Percentiles rank a stretch among this genome's conserved stretches.
These are phyloP conservation scores for Melanotaenia nigrans DNA, from an alignment of 2,797 vertebrate genomes.

Conservation along the genomic window DNA sequence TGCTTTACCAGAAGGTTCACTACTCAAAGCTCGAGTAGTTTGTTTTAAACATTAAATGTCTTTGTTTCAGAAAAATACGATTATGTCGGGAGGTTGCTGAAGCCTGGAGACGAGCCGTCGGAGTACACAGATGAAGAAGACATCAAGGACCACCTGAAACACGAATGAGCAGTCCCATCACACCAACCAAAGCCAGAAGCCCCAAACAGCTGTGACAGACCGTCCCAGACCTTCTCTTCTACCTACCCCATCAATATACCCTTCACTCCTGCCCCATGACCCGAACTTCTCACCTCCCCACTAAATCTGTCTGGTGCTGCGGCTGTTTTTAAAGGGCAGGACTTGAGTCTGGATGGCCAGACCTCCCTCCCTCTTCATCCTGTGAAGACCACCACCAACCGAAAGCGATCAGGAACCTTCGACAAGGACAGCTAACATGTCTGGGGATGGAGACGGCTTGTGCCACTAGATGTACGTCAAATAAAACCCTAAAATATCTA, in stretches of 20 bases:
- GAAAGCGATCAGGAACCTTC: slow-evolving; percentile 37
- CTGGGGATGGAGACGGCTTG: slow-evolving; percentile 47
- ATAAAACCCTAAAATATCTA: slow-evolving; percentile 58
- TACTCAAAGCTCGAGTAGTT: too few species aligned
- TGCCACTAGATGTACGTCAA: slow-evolving; percentile 75
- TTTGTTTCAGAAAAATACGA: slow-evolving; percentile 93
- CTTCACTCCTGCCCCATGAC: slow-evolving; percentile 1
- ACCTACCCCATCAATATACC: slow-evolving; percentile 8
- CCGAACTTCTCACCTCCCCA: slow-evolving; percentile 5
- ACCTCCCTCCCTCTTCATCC: slow-evolving; percentile 58
- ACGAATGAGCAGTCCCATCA: slow-evolving; percentile 90
- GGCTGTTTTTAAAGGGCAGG: slow-evolving; percentile 58
- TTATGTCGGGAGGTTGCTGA: slow-evolving; percentile 96
- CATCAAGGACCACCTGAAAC: slow-evolving; percentile 97
- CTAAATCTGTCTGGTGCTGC: slow-evolving; percentile 44
- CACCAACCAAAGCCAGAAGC: slow-evolving; percentile 91
- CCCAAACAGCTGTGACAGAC: slow-evolving; percentile 89
- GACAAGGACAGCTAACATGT: slow-evolving; percentile 71
- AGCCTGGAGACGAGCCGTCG: slow-evolving; percentile 97
- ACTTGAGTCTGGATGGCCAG: slow-evolving; percentile 38
- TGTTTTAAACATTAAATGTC: background rate
- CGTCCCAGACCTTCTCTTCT: slow-evolving; percentile 38
- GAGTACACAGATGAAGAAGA: slow-evolving; percentile 99
- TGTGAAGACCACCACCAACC: slow-evolving; percentile 58
- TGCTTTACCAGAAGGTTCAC: too few species aligned